Evolutionary conservation across 2,113 vertebrate species (phyloP).

Genomic region (Sylvia atricapilla): DNA sequence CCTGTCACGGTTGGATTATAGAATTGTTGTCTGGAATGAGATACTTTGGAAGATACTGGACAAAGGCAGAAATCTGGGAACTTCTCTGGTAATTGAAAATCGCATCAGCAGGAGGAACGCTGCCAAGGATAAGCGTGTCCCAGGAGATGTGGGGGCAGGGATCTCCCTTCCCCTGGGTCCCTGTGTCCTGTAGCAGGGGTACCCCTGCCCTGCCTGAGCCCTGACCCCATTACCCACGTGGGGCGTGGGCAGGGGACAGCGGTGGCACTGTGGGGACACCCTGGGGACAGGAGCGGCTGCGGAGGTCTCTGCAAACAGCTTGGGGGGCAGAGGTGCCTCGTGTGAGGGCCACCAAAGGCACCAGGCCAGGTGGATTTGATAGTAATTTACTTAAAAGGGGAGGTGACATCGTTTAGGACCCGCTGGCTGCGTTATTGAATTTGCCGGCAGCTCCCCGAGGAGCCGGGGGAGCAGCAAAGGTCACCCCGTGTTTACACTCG

Average conservation of each 20-base stretch:
- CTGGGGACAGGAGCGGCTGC: background rate
- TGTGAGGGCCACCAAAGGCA: background rate
- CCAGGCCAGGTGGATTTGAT: background rate
- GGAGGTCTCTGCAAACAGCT: background rate
- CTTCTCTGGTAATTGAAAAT: background rate
- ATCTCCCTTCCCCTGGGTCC: background rate
- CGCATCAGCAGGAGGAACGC: background rate
- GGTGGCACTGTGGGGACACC: background rate
- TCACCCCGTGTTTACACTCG: slow-evolving; percentile 37
- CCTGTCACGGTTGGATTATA: slow-evolving; percentile 48
- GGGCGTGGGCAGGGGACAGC: fast-evolving
- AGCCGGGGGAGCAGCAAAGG: background rate
- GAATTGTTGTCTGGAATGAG: slow-evolving; percentile 48
- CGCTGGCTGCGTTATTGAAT: background rate
- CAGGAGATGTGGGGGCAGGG: background rate
- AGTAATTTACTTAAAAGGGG: background rate
- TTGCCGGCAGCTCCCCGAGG: background rate
- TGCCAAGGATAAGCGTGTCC: background rate
- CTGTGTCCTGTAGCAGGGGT: background rate
- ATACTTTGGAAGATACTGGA: slow-evolving; percentile 19
- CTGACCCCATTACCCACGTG: fast-evolving
- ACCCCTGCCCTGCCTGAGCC: background rate
- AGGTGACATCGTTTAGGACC: background rate
- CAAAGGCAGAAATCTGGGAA: slow-evolving; percentile 21
- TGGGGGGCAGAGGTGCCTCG: background rate